A percentile compares a stretch with the other conserved stretches of the same genome.
phyloP scores from a whole-genome alignment of 2,797 vertebrate genomes.

The Coccyzus lansbergi region DNA sequence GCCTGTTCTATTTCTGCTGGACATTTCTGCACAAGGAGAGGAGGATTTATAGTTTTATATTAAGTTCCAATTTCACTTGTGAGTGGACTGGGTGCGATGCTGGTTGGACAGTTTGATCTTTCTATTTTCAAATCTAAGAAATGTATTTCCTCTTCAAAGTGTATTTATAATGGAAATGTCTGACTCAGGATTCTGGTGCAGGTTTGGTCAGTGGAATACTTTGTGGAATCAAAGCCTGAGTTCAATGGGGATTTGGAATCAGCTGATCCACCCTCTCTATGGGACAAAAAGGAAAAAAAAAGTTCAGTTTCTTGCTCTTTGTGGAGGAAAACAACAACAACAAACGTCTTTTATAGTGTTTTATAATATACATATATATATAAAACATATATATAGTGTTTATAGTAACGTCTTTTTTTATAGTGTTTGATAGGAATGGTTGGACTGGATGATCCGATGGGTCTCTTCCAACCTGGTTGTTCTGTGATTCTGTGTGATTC shows the following conservation, averaged over 20 bases:
- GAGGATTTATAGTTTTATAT: slow-evolving; percentile 43
- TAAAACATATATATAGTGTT: too few species aligned
- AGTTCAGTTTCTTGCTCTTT: neutral
- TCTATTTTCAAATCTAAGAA: slow-evolving; percentile 60
- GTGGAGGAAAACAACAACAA: neutral
- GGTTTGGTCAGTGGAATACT: slow-evolving; percentile 30
- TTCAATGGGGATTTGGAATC: neutral
- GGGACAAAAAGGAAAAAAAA: neutral
- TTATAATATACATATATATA: too few species aligned
- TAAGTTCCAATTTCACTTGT: slow-evolving; percentile 37
- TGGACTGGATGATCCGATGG: too few species aligned
- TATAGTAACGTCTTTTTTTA: too few species aligned
- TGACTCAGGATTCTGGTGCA: slow-evolving; percentile 39
- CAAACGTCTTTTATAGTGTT: rapidly evolving
- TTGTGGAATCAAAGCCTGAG: slow-evolving; percentile 36
- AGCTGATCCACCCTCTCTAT: neutral
- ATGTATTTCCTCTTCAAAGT: slow-evolving; percentile 58
- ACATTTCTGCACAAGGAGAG: neutral
- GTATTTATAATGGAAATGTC: neutral
- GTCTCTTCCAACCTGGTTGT: too few species aligned
- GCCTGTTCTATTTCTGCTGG: neutral
- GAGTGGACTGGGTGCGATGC: slow-evolving; percentile 11
- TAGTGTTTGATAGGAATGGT: too few species aligned
- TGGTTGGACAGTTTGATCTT: slow-evolving; percentile 43
- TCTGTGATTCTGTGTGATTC: too few species aligned